phyloP scores from a whole-genome alignment of 1,140 invertebrate species.

The Calycopis cecrops region DNA sequence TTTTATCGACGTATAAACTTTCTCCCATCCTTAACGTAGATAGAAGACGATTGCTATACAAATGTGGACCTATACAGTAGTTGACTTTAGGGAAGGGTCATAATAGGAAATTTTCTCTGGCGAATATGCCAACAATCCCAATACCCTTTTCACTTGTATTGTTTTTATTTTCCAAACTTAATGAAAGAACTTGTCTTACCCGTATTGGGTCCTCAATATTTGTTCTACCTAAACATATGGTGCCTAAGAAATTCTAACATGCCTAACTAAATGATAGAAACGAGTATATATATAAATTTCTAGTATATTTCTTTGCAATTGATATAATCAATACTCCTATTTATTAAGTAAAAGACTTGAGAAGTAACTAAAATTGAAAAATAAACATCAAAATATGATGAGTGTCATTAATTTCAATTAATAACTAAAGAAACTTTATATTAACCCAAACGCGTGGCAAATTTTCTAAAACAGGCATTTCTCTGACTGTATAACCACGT shows the following conservation, averaged over 20 bases:
- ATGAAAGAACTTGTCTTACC: constrained; percentile 60
- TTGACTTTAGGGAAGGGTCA: constrained; percentile 67
- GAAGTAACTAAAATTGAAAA: no score
- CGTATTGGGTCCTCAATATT: constrained; percentile 29
- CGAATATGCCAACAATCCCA: constrained; percentile 58
- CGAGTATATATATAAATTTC: no score
- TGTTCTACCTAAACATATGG: constrained; percentile 17
- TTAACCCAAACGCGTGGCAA: no score
- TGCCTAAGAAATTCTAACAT: background rate
- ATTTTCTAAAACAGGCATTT: no score
- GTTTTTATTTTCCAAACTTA: constrained; percentile 70
- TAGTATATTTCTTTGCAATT: background rate
- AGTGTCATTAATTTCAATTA: no score
- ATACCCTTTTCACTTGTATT: constrained; percentile 72
- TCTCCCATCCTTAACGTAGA: constrained; percentile 33
- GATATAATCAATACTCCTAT: constrained; percentile 4
- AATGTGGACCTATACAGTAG: constrained; percentile 53
- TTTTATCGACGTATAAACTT: background rate
- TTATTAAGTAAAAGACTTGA: no score
- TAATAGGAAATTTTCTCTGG: constrained; percentile 68
- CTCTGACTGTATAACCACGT: no score
- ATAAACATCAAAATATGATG: no score
- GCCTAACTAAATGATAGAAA: no score
- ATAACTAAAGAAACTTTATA: no score
- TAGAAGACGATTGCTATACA: constrained; percentile 58